These are phyloP conservation scores for Hiodon alosoides DNA, from an alignment of 2,113 vertebrate species.

Conservation along the genomic window DNA sequence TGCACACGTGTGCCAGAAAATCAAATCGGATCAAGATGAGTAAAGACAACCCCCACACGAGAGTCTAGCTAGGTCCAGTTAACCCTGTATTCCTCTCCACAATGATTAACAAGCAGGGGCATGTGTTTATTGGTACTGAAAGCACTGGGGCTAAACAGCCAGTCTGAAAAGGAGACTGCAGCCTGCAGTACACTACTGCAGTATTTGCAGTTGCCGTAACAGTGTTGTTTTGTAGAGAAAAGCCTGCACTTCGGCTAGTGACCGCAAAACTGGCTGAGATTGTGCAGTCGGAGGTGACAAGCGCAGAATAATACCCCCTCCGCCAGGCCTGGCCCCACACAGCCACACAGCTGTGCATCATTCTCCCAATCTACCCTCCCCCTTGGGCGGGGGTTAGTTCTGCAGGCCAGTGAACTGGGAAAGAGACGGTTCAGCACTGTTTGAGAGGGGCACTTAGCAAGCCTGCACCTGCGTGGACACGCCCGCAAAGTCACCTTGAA, in stretches of 20 bases:
- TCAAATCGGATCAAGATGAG: no score
- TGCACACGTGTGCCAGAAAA: no score
- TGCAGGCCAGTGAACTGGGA: neutral
- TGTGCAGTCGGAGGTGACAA: neutral
- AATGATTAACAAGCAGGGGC: no score
- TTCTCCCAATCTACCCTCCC: neutral
- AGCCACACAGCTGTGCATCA: neutral
- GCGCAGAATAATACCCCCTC: no score
- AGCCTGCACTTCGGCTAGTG: neutral
- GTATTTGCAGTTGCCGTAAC: neutral
- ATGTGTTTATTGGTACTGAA: no score
- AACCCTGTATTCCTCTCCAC: no score
- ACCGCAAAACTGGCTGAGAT: neutral
- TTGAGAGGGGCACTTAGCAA: slow-evolving; percentile 12
- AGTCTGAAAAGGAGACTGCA: neutral
- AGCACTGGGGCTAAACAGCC: no score
- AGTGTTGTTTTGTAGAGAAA: neutral
- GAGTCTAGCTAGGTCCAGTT: no score
- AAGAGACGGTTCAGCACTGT: neutral
- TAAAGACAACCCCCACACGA: no score
- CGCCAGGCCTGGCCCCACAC: neutral
- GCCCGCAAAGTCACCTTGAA: neutral
- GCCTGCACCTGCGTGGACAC: neutral
- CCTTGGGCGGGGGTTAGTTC: no score
- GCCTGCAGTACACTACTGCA: neutral